Base-by-base conservation (phyloP, 1,140 invertebrate species). In the Whitmania pigra region DNA sequence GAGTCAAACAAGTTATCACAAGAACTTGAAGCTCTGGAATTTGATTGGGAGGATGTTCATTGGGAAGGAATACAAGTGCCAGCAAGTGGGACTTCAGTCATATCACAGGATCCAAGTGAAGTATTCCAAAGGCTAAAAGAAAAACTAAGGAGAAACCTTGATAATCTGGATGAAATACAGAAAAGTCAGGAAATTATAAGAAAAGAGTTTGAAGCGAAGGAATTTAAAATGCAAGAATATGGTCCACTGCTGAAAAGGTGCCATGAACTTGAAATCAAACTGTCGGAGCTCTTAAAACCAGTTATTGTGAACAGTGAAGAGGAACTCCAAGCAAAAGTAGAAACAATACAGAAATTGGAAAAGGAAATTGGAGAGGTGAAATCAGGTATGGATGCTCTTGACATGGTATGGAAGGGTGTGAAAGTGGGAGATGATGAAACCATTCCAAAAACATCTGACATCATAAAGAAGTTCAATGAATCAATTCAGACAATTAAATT, bases 1-100 rank as follows among this genome's bases (percentile, higher is more conserved):
- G 57, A 63, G 29, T 63, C 57, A 31, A 63, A 63, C 29, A 63
- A 63, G 22, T 63, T 63, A 31, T 25, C 57, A 63, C 22, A 63
- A 63, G 57, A 63, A 25, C 57, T 63, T 13, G 20, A 18, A 31
- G 13, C 20, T 31, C 57, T 63, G 2, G 57, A 63, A 31, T 63
- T 15, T 13, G 57, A 63, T 4, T 63, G 57, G 57, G 18, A 31
- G 22, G 57, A 63, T 5, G 57, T 63, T 13, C 7, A 31, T 0
- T 13, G 9, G 5, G 57, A 31, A 25, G 22, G 57, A 63, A 63
- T 13, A 13, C 13, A 11, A 18, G 7, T 63, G 11, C 57, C 22
- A 63, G 57, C 7, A 20, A 13, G 3, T 25, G 20, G 57, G 2
- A 63, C 22, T 13, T 63, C 57, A 63, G 22, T 63, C 7, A 63